phyloP scores from a whole-genome alignment of 1,140 invertebrate species.

The Zelostemma sp. region DNA sequence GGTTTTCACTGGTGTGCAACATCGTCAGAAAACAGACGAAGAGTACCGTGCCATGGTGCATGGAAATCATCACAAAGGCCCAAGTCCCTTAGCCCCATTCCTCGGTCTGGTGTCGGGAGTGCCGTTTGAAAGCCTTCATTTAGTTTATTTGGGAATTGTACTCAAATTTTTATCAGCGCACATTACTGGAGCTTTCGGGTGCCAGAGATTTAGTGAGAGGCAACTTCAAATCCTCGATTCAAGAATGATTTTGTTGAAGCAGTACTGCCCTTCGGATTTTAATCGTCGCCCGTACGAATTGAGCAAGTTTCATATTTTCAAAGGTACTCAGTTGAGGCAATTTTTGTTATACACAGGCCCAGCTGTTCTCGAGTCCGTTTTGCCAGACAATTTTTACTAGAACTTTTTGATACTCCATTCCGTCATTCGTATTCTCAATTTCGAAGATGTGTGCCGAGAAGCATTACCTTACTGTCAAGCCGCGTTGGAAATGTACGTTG shows the following conservation, averaged over 20 bases:
- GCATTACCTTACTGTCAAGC: no score
- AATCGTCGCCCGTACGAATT: not conserved
- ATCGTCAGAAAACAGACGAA: not conserved
- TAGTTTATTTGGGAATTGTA: not conserved
- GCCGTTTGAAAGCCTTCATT: not conserved
- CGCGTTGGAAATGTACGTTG: no score
- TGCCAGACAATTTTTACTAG: not conserved
- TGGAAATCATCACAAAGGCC: not conserved
- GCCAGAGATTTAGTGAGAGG: not conserved
- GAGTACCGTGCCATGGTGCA: not conserved
- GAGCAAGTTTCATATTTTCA: not conserved
- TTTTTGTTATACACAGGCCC: not conserved
- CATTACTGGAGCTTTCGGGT: not conserved
- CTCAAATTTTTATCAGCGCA: not conserved
- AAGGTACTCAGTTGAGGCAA: not conserved
- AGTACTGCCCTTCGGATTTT: slow-evolving; percentile 7
- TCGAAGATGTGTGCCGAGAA: no score
- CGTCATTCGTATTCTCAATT: not conserved
- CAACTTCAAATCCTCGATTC: not conserved
- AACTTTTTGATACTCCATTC: not conserved
- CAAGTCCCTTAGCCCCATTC: not conserved
- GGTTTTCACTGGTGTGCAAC: not conserved
- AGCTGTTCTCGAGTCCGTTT: not conserved
- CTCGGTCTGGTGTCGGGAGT: not conserved
- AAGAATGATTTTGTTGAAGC: not conserved